Evolutionary conservation across 2,888 invertebrate species (phyloP), one percentile per base, ranked within the genome.

Genomic region (Amblyjoppa fuscipennis): DNA sequence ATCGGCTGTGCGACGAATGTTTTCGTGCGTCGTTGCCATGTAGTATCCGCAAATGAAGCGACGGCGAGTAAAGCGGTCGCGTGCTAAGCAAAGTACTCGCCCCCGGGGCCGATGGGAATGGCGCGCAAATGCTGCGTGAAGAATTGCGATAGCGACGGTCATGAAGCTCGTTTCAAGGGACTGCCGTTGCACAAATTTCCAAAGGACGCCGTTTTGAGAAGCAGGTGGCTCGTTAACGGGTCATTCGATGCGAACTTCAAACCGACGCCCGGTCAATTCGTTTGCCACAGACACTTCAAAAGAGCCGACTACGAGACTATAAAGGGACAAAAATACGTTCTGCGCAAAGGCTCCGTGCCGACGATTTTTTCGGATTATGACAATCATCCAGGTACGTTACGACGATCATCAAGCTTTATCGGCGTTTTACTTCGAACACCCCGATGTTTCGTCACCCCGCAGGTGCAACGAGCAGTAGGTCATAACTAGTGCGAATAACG

Each of bases 141-240:
- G 89, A 95, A 95, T 90, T 96, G 97, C 94, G 94, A 95, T 87
- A 96, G 96, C 74, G 95, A 96, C 92, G 96, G 96, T 51, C 94
- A 95, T 84, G 95, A 96, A 92, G 93, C 94, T 83, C 96, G 96
- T 93, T 96, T 97, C 92, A 94, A 95, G 88, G 97, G 97, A 86
- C 96, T 97, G 51, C 97, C 97, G 53, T 96, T 96, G 91, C 97
- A 97, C 93, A 97, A 96, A 90, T 96, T 97, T 91, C 97, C 97
- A 2, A 96, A 96, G 92, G 96, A 97, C 92, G 92, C 94, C 34
- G 94, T 94, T 81, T 95, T 96, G 81, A 94, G 96, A 79, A 95
- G 95, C 71, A 95, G 95, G 92, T 97, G 97, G 97, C 94, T 96
- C 78, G 94, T 94, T n/a, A 95, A 96, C 89, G 96, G 97, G 90